Evolutionary conservation across 2,888 invertebrate genomes (phyloP).

Genomic region (Chrysina gloriosa): DNA sequence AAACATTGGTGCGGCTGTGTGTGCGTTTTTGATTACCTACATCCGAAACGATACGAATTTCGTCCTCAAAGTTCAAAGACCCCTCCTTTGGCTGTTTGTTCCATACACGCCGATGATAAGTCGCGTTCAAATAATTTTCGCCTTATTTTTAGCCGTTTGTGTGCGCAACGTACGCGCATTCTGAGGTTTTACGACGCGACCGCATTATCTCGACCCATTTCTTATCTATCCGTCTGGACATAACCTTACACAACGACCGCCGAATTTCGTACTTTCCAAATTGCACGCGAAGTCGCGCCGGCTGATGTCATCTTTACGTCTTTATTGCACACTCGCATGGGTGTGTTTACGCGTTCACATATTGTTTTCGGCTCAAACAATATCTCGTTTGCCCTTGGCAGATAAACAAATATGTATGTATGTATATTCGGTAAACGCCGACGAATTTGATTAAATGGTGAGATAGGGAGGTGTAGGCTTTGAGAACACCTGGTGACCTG

Average conservation of each 20-base stretch:
- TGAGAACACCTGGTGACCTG: no score
- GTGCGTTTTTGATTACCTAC: constrained; percentile 31
- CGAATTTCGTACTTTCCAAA: constrained; percentile 19
- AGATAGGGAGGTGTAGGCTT: no score
- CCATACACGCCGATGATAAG: neutral
- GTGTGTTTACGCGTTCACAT: no score
- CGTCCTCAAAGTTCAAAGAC: constrained; percentile 33
- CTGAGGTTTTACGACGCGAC: constrained; percentile 6
- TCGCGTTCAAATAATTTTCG: constrained; percentile 18
- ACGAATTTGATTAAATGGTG: no score
- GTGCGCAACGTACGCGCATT: neutral
- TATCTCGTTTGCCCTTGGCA: no score
- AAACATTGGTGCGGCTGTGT: neutral
- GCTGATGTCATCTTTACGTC: neutral
- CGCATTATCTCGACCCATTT: constrained; percentile 17
- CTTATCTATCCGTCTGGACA: constrained; percentile 12
- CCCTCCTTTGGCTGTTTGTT: neutral
- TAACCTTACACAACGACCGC: constrained; percentile 24
- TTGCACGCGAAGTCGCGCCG: neutral
- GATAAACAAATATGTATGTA: no score
- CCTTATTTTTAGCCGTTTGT: constrained; percentile 14
- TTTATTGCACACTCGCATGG: no score
- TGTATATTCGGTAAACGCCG: no score
- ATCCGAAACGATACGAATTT: constrained; percentile 36
- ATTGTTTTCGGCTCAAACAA: no score